Percentiles rank a stretch among this genome's conserved stretches.
phyloP scores from a whole-genome alignment of 2,113 vertebrate genomes.

The Cygnus atratus region DNA sequence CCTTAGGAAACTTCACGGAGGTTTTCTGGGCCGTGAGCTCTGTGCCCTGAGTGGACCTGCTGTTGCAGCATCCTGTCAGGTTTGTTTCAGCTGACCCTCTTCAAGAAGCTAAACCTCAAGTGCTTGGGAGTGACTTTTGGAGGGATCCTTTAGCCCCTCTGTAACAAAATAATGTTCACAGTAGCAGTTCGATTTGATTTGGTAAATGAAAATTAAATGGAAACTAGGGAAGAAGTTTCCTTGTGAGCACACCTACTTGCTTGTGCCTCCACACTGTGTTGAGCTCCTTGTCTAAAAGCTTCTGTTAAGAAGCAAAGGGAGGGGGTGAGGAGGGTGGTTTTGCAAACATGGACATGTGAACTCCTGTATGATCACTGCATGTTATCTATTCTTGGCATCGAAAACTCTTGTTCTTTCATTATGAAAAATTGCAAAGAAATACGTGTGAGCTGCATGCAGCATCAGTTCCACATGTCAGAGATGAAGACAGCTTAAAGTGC shows the following conservation, averaged over 20 bases:
- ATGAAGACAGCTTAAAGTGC: not conserved
- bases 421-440: not conserved
- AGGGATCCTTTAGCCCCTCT: not conserved
- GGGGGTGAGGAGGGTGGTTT: not conserved
- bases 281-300: not conserved
- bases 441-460: not conserved
- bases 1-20: constrained; percentile 47
- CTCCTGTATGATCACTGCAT: not conserved
- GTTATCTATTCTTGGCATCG: not conserved
- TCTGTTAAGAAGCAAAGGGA: not conserved
- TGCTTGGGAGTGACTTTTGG: not conserved
- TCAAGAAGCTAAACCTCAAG: not conserved
- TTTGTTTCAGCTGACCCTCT: not conserved
- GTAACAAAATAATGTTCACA: not conserved
- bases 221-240: constrained; percentile 11
- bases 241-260: not conserved
- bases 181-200: constrained; percentile 43
- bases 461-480: not conserved
- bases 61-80: not conserved
- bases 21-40: not conserved
- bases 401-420: not conserved
- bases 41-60: not conserved
- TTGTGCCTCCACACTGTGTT: not conserved
- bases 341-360: not conserved
- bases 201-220: constrained; percentile 19